Conservation (phyloP, 92 coral and sea anemone genomes). For the Blastomussa wellsi region DNA sequence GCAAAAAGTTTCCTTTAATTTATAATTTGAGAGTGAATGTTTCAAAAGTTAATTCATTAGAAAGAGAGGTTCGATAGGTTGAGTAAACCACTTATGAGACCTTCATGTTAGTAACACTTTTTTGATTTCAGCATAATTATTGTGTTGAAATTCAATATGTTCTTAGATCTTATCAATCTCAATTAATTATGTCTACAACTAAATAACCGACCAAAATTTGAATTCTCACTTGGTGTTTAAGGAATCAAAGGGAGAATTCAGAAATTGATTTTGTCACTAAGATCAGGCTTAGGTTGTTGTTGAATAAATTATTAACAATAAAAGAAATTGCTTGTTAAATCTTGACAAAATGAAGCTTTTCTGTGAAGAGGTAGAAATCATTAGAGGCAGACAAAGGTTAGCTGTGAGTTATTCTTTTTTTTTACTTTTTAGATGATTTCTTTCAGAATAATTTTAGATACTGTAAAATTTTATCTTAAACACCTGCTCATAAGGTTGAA, state of each 20-base stretch:
- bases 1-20: not conserved
- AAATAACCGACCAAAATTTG: not conserved
- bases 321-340: not conserved
- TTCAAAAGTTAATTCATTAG: not conserved
- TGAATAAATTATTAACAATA: not conserved
- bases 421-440: not conserved
- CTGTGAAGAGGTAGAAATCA: not conserved
- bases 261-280: not conserved
- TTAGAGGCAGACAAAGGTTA: not conserved
- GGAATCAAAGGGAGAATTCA: not conserved
- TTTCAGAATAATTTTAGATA: not conserved
- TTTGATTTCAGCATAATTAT: not conserved
- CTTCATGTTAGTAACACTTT: not conserved
- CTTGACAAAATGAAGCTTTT: not conserved
- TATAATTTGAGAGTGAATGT: not conserved
- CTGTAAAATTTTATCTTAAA: not conserved
- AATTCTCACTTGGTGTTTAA: not conserved
- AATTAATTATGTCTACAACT: slow-evolving; percentile 12
- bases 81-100: too few relatives aligned
- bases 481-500: not conserved
- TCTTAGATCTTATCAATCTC: slow-evolving; percentile 11
- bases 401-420: not conserved
- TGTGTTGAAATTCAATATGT: not conserved
- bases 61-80: too few relatives aligned
- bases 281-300: not conserved